Evolutionary conservation across 2,113 vertebrate genomes (phyloP).

Genomic region (Emydura subglobosa): DNA sequence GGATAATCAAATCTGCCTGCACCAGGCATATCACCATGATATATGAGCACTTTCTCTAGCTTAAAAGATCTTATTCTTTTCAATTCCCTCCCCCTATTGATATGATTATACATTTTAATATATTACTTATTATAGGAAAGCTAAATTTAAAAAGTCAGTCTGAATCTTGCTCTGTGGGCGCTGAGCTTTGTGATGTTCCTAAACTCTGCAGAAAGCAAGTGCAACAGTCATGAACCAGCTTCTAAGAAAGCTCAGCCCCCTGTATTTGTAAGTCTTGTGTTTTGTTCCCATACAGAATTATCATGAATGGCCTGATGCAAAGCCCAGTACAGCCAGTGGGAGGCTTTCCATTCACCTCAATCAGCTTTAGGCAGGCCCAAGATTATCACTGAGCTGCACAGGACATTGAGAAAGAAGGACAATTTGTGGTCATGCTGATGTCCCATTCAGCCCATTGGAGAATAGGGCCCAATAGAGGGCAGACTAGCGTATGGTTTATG

Average conservation of each 20-base stretch:
- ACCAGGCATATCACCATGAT: not conserved
- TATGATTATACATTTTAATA: not conserved
- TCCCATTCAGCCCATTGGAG: not conserved
- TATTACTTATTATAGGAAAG: not conserved
- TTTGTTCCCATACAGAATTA: not conserved
- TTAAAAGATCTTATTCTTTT: not conserved
- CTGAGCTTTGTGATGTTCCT: not conserved
- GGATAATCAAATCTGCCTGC: not conserved
- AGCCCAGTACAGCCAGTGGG: not conserved
- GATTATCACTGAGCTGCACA: not conserved
- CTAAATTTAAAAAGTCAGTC: not conserved
- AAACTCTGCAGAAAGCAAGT: not conserved
- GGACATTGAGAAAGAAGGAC: not conserved
- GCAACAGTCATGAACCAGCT: not conserved
- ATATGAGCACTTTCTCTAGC: not conserved
- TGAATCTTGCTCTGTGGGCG: not conserved
- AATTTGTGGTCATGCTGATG: too few relatives aligned
- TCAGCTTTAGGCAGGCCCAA: not conserved
- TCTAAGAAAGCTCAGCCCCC: not conserved
- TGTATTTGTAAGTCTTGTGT: not conserved
- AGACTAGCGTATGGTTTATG: not conserved
- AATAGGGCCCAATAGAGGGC: not conserved
- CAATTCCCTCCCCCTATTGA: not conserved
- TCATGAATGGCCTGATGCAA: not conserved
- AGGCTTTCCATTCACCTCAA: not conserved